Evolutionary conservation across 1,140 invertebrate genomes (phyloP).

Genomic region (Oryzaephilus surinamensis): DNA sequence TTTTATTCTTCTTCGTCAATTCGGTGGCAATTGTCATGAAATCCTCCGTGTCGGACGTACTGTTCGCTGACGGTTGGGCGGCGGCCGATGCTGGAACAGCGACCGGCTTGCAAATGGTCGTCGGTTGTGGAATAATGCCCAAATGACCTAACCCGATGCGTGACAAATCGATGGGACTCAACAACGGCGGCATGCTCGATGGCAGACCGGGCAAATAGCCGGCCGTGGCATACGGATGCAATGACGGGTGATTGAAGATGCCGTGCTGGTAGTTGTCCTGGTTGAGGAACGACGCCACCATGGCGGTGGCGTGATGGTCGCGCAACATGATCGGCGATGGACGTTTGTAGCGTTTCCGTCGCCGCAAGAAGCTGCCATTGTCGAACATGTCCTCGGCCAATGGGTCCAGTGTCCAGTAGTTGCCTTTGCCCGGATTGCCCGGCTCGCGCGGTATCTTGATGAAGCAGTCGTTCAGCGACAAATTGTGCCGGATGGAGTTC

Average conservation of each 20-base stretch:
- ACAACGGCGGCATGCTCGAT: conserved; percentile 21
- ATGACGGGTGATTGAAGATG: conserved; percentile 35
- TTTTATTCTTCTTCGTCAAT: conserved; percentile 29
- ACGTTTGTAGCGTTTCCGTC: conserved; percentile 91
- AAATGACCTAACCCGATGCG: conserved; percentile 29
- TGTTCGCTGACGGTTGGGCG: no score
- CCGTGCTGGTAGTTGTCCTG: conserved; percentile 34
- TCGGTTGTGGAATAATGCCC: conserved; percentile 26
- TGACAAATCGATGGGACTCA: conserved; percentile 34
- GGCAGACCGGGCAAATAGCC: conserved; percentile 30
- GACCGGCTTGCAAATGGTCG: conserved; percentile 43
- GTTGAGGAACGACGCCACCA: conserved; percentile 31
- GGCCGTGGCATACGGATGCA: conserved; percentile 32
- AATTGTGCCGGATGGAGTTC: conserved; percentile 94
- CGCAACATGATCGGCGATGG: conserved; percentile 51
- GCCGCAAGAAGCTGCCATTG: conserved; percentile 91
- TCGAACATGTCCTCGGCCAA: conserved; percentile 98
- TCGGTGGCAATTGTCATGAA: conserved; percentile 24
- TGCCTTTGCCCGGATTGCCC: conserved; percentile 97
- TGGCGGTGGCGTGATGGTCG: conserved; percentile 34
- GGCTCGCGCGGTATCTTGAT: conserved; percentile 97
- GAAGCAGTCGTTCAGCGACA: conserved; percentile 98
- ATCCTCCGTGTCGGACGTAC: conserved; percentile 29
- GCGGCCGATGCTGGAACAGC: conserved; percentile 38
- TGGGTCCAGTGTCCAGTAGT: conserved; percentile 98